phyloP scores from a whole-genome alignment of 1,140 invertebrate species.

The Laodelphax striatellus region DNA sequence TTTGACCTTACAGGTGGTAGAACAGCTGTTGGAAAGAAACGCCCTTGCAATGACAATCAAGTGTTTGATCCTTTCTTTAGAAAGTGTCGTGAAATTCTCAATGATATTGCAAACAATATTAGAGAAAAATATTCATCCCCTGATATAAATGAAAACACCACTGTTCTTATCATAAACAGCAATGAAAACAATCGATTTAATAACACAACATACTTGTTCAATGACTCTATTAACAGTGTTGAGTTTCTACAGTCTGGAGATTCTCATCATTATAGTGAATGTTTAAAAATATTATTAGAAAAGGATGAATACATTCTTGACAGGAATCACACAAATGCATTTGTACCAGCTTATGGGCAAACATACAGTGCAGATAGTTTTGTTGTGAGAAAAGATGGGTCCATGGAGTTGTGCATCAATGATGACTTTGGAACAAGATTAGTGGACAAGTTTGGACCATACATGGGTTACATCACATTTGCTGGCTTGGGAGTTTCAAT shows the following conservation, averaged over 20 bases:
- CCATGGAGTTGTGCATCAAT: constrained; percentile 17
- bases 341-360: constrained; percentile 30
- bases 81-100: constrained; percentile 33
- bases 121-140: constrained; percentile 10
- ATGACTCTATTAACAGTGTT: background rate
- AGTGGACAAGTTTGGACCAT: constrained; percentile 32
- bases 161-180: background rate
- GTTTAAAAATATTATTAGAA: constrained; percentile 33
- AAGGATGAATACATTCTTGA: constrained; percentile 29
- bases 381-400: constrained; percentile 16
- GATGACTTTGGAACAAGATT: constrained; percentile 25
- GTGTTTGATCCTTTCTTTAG: constrained; percentile 42
- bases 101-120: constrained; percentile 23
- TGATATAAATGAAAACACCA: background rate
- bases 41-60: constrained; percentile 26
- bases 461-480: constrained; percentile 35
- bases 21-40: constrained; percentile 29
- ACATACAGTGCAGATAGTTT: constrained; percentile 25
- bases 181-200: background rate
- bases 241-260: background rate
- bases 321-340: constrained; percentile 30
- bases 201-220: background rate
- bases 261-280: constrained; percentile 18
- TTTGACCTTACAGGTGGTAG: constrained; percentile 33
- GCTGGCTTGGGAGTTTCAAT: constrained; percentile 36